Conservation (phyloP, 2,888 invertebrate species). For the Synanthedon vespiformis region DNA sequence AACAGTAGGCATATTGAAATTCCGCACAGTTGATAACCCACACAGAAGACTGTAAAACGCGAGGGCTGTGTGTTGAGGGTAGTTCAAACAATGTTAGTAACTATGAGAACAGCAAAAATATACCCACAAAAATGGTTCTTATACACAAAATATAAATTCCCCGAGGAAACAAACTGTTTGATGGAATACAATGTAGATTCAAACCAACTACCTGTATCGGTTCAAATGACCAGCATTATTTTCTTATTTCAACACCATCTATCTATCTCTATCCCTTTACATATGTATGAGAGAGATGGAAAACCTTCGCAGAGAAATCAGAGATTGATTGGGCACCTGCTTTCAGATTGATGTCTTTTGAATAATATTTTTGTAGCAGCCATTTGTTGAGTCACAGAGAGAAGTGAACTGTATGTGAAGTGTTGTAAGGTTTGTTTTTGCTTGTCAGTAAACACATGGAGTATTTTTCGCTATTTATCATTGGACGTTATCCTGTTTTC, state of each 20-base stretch:
- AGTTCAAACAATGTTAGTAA: no score
- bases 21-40: no score
- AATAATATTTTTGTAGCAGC: constrained; percentile 14
- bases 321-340: constrained; percentile 36
- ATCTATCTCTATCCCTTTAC: constrained; percentile 9
- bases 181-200: no score
- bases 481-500: constrained; percentile 12
- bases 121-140: no score
- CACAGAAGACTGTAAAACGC: no score
- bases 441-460: constrained; percentile 1
- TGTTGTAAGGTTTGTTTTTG: not conserved
- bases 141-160: no score
- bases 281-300: constrained; percentile 10
- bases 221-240: constrained; percentile 16
- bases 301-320: constrained; percentile 19
- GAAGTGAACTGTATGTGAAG: not conserved
- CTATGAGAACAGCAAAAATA: no score
- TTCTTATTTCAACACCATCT: constrained; percentile 11
- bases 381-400: not conserved
- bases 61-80: no score
- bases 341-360: constrained; percentile 25
- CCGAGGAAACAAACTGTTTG: no score
- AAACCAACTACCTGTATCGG: not conserved
- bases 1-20: no score
- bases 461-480: constrained; percentile 11